Evolutionary conservation across 2,888 invertebrate genomes (phyloP), one percentile per base, ranked within the genome.

Genomic region (Nymphalis polychloros): DNA sequence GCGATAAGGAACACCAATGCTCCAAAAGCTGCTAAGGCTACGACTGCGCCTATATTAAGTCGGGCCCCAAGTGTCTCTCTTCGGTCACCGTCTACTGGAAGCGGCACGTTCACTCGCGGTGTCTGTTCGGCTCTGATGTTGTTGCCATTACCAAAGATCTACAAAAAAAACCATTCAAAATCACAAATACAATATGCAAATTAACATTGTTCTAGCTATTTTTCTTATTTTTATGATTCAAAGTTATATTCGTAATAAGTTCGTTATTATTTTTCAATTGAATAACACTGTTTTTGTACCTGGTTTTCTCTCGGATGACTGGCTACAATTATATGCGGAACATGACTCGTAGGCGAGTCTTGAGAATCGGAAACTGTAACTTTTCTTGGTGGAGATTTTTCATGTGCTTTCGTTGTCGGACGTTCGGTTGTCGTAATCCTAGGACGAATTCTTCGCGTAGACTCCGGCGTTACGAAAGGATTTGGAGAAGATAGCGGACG

Each of bases 11-110:
- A 97, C 8, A 98, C 97, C 78, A 98, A 96, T 10, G 96, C 97
- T n/a, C 97, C 98, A 83, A 98, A 97, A 10, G 97, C 97, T 2
- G 97, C 97, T 19, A 98, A 91, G 0, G 97, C 97, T 68, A 98
- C 97, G 74, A 98, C 96, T 8, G 97, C 97, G 64, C 97, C 97
- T 68, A 97, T 91, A 86, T 97, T 97, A 27, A 97, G 91, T 74
- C 96, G 95, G 1, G 97, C 96, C 31, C 94, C 94, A 73, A 94
- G 85, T 23, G 94, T 83, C 79, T 94, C 93, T 53, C 92, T 84
- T 1, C 94, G 82, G 79, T 94, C 93, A 20, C 94, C 93, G 82
- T 94, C 94, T 63, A 95, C 95, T 0, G 96, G 94, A 67, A 94
- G 92, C 0, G 95, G 95, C 1, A 95, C 87, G 78, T 95, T 95